A percentile compares a stretch with the other conserved stretches of the same genome.
Evolutionary conservation across 2,113 vertebrate genomes (phyloP).

Genomic region (Lampris megalopsis): DNA sequence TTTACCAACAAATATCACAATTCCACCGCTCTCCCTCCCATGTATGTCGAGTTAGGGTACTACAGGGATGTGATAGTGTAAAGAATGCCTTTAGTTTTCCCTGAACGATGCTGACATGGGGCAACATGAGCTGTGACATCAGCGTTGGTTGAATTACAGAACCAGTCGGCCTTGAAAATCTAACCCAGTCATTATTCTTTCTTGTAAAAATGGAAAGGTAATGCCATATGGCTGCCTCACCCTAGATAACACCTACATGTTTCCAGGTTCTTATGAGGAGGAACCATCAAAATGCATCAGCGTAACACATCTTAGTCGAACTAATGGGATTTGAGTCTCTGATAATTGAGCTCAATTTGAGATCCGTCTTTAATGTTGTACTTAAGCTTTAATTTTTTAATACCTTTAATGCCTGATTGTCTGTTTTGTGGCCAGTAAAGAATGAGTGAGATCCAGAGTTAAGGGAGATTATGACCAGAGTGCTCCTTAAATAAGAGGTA

Average conservation of each 20-base stretch:
- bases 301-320: slow-evolving; percentile 46
- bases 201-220: slow-evolving; percentile 73
- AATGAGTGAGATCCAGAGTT: slow-evolving; percentile 39
- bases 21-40: slow-evolving; percentile 40
- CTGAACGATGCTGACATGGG: slow-evolving; percentile 59
- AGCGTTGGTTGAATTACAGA: slow-evolving; percentile 63
- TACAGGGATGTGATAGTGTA: slow-evolving; percentile 51
- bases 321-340: slow-evolving; percentile 62
- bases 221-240: slow-evolving; percentile 58
- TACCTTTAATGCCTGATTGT: slow-evolving; percentile 42
- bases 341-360: slow-evolving; percentile 63
- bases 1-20: slow-evolving; percentile 43
- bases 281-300: slow-evolving; percentile 60
- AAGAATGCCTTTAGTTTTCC: slow-evolving; percentile 55
- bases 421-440: slow-evolving; percentile 34
- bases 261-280: slow-evolving; percentile 46
- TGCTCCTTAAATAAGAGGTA: slow-evolving; percentile 42
- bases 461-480: slow-evolving; percentile 23
- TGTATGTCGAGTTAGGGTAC: slow-evolving; percentile 55
- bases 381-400: slow-evolving; percentile 50
- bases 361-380: slow-evolving; percentile 54
- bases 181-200: slow-evolving; percentile 59
- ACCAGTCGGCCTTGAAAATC: slow-evolving; percentile 60
- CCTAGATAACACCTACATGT: slow-evolving; percentile 53
- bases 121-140: slow-evolving; percentile 75